Conservation (phyloP, 2,113 vertebrate genomes). For the Leptobrachium ailaonicum region DNA sequence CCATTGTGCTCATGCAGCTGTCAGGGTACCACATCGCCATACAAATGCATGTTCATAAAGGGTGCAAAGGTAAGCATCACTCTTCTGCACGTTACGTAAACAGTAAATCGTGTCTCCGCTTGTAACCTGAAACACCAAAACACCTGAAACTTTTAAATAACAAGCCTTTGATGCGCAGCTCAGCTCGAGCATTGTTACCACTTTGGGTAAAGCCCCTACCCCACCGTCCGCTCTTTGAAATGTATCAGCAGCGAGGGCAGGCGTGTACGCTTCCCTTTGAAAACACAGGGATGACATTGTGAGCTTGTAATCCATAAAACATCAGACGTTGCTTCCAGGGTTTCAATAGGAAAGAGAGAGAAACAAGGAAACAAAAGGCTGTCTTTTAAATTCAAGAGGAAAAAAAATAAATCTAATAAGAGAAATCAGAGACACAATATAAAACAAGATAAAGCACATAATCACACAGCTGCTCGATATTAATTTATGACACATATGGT, state of each 20-base stretch:
- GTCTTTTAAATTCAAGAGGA: neutral
- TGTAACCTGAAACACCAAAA: constrained; percentile 53
- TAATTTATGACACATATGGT: neutral
- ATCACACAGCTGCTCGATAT: no score
- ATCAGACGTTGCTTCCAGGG: constrained; percentile 60
- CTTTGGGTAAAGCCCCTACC: constrained; percentile 56
- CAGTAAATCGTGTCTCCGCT: constrained; percentile 53
- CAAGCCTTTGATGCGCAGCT: constrained; percentile 41
- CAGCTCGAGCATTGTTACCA: constrained; percentile 55
- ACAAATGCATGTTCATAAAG: no score
- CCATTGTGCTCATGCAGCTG: no score
- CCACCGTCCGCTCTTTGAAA: constrained; percentile 67
- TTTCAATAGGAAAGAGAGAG: constrained; percentile 62
- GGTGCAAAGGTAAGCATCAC: no score
- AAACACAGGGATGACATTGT: constrained; percentile 68
- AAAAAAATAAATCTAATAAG: constrained; percentile 19
- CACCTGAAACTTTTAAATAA: constrained; percentile 51
- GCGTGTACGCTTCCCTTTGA: constrained; percentile 60
- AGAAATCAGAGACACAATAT: constrained; percentile 13
- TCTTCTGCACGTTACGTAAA: no score
- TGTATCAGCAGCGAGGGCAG: constrained; percentile 61
- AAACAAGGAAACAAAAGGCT: constrained; percentile 55
- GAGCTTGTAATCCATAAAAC: constrained; percentile 64
- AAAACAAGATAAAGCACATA: neutral
- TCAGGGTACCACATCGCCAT: no score